These are phyloP conservation scores for Chrysina gloriosa DNA, from an alignment of 2,888 invertebrate species.

Conservation along the genomic window DNA sequence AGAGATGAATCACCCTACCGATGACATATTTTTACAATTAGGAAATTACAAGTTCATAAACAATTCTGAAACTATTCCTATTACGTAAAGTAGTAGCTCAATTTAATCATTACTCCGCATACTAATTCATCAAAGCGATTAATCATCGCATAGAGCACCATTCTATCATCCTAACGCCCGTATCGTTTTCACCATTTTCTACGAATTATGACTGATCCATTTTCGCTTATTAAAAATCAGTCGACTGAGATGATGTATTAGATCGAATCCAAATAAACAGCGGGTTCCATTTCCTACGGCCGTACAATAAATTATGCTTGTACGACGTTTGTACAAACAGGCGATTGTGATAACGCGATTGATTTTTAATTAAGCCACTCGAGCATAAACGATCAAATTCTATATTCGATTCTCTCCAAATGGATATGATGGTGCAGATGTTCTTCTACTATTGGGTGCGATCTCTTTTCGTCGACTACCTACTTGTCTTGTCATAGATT, in stretches of 20 bases:
- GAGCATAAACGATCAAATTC: conserved; percentile 13
- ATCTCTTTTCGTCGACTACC: neutral
- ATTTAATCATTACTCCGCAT: neutral
- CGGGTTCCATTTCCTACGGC: neutral
- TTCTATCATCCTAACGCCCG: neutral
- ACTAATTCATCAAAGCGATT: neutral
- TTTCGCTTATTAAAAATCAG: conserved; percentile 30
- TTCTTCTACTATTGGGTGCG: neutral
- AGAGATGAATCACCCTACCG: too few relatives aligned
- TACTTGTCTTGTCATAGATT: neutral
- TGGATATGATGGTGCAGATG: conserved; percentile 8
- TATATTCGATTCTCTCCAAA: neutral
- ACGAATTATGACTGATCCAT: conserved; percentile 16
- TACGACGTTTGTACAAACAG: conserved; percentile 7
- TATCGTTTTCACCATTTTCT: conserved; percentile 20
- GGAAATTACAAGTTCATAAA: too few relatives aligned
- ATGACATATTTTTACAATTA: too few relatives aligned
- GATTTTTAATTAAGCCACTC: conserved; percentile 30
- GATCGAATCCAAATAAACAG: conserved; percentile 25
- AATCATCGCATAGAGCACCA: neutral
- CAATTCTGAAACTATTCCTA: too few relatives aligned
- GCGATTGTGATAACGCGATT: conserved; percentile 29
- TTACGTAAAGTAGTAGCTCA: too few relatives aligned
- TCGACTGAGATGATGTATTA: conserved; percentile 30
- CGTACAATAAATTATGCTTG: conserved; percentile 11